Conservation (phyloP, 2,797 vertebrate genomes). For the Lacerta viridis region DNA sequence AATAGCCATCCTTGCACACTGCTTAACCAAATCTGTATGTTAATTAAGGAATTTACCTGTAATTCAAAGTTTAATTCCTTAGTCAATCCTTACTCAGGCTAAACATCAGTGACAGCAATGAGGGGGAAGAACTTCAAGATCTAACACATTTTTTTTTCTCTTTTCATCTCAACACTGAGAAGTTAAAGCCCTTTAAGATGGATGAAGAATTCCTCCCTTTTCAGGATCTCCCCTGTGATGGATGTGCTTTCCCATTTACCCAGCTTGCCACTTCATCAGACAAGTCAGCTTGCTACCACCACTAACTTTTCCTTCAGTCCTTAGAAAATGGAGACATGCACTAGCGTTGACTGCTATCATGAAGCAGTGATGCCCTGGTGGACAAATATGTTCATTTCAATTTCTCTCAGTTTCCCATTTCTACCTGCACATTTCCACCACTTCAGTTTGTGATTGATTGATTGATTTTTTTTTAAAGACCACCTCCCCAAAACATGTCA, state of each 20-base stretch:
- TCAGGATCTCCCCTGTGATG: conserved; percentile 36
- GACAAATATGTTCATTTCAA: neutral
- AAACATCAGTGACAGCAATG: conserved; percentile 32
- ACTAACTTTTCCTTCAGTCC: too few species aligned
- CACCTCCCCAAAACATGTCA: too few species aligned
- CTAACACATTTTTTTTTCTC: conserved; percentile 40
- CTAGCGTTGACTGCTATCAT: too few species aligned
- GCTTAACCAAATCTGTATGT: conserved; percentile 48
- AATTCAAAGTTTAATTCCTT: conserved; percentile 29
- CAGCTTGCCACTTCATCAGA: neutral
- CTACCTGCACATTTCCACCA: too few species aligned
- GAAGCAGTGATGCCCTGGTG: too few species aligned
- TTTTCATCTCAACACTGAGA: conserved; percentile 56
- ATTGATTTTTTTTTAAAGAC: too few species aligned
- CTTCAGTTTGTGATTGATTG: too few species aligned
- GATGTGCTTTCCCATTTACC: neutral
- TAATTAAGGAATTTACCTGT: conserved; percentile 36
- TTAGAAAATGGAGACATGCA: too few species aligned
- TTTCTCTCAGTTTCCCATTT: neutral
- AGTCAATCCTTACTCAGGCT: conserved; percentile 27
- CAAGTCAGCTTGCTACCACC: neutral
- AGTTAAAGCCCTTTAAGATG: conserved; percentile 33
- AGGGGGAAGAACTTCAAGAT: conserved; percentile 45
- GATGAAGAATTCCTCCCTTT: conserved; percentile 43
- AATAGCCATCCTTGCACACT: neutral